Base-by-base conservation (phyloP, 2,888 invertebrate genomes). In the Heteromurus nitidus region DNA sequence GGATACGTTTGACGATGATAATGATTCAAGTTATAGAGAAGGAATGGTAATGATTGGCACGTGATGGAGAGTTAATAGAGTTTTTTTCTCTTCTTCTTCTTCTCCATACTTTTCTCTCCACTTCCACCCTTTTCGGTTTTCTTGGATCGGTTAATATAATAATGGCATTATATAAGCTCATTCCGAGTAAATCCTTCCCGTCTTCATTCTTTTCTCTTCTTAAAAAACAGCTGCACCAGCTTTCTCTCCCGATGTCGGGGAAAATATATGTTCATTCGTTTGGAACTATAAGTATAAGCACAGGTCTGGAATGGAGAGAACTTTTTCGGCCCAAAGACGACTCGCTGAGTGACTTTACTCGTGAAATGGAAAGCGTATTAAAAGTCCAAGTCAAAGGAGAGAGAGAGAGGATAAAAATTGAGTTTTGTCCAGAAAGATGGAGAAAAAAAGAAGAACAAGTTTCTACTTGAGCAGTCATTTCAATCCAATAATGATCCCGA, bases 401-500 rank as follows among this genome's bases (percentile, higher is more conserved):
- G n/a, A n/a, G n/a, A n/a, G n/a, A n/a, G n/a, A n/a, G n/a, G n/a
- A n/a, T n/a, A 72, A 55, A 79, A 70, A 79, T 79, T 79, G 79
- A 72, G 79, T 79, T 79, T 79, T 69, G 69, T 77, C 69, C 77
- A 68, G 47, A 64, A 2, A 50, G 30, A 60, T 24, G 18, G 58
- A 22, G 26, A 58, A 24, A 62, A 24, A 13, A 7, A 72, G 36
- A 67, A 76, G 69, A 70, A 64, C 79, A 79, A 79, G 79, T 79
- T 79, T 79, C 79, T 79, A 70, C 79, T 70, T 79, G 79, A 79
- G 79, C 69, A 79, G 79, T 72, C 79, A 79, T 70, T 72, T 79
- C 70, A 72, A 79, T 79, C 79, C 70, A 72, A 79, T 70, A 72
- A 79, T 79, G 79, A 77, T 77, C 77, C 60, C 42, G 58, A 20